These are phyloP conservation scores for Xiphophorus hellerii DNA, from an alignment of 2,113 vertebrate genomes.

Conservation along the genomic window DNA sequence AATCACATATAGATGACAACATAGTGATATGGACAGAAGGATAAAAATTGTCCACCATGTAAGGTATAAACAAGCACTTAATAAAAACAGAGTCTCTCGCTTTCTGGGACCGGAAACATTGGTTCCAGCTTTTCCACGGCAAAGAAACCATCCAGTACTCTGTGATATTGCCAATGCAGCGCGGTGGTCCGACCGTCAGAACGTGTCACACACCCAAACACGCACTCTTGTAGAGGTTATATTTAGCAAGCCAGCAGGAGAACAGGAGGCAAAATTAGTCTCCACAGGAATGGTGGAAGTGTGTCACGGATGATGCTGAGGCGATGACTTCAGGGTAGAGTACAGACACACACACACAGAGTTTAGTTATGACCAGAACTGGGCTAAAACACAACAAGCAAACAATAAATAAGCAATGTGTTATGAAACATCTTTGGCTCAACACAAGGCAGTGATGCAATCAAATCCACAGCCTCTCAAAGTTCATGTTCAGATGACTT, in stretches of 20 bases:
- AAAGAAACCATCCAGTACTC: slow-evolving; percentile 52
- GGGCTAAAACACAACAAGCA: slow-evolving; percentile 15
- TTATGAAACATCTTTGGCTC: not conserved
- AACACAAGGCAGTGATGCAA: not conserved
- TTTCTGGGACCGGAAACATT: slow-evolving; percentile 49
- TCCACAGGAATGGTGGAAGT: slow-evolving; percentile 47
- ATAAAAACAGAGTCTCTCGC: not conserved
- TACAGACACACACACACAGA: slow-evolving; percentile 18
- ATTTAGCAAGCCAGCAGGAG: slow-evolving; percentile 73
- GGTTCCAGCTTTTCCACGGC: slow-evolving; percentile 40
- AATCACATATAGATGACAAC: not conserved
- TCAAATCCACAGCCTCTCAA: not conserved
- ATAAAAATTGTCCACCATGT: slow-evolving; percentile 4
- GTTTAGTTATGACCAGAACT: slow-evolving; percentile 34
- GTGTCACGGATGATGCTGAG: slow-evolving; percentile 73
- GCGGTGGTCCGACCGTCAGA: slow-evolving; percentile 44
- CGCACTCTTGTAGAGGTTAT: slow-evolving; percentile 44
- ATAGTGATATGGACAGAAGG: slow-evolving; percentile 6
- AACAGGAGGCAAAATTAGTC: slow-evolving; percentile 66
- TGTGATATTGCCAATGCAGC: slow-evolving; percentile 63
- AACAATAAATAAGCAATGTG: slow-evolving; percentile 4
- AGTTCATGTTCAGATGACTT: not conserved
- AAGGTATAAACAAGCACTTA: not conserved
- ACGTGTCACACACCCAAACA: slow-evolving; percentile 33
- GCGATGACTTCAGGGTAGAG: slow-evolving; percentile 48